Percentiles rank a stretch among this genome's conserved stretches.
These are phyloP conservation scores for Drosophila prostipennis DNA, from an alignment of 2,888 invertebrate species.

Conservation along the genomic window DNA sequence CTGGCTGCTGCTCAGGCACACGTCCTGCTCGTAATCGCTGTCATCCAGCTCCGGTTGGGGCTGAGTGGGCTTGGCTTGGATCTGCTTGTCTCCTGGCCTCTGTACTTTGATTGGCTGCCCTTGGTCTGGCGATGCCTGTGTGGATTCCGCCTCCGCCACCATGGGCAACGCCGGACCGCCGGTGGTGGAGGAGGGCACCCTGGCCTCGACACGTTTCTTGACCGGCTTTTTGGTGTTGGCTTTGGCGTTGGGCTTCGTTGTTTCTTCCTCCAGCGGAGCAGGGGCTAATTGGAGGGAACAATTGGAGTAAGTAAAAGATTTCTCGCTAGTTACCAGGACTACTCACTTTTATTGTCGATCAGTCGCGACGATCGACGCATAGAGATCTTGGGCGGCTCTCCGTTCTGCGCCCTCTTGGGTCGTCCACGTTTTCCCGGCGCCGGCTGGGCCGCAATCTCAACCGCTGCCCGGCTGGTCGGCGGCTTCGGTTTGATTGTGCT, in stretches of 20 bases:
- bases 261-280: conserved; percentile 15
- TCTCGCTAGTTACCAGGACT: not conserved
- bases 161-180: conserved; percentile 26
- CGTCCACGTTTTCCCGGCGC: conserved; percentile 62
- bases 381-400: conserved; percentile 21
- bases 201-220: conserved; percentile 64
- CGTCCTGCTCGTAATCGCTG: conserved; percentile 52
- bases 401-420: conserved; percentile 50
- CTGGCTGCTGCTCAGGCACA: conserved; percentile 42
- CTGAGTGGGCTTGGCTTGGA: not conserved
- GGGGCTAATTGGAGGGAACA: not conserved
- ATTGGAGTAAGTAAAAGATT: not conserved
- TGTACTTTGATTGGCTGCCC: not conserved
- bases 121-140: conserved; percentile 33
- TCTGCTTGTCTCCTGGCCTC: too few species aligned
- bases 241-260: conserved; percentile 2
- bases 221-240: conserved; percentile 55
- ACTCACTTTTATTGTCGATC: conserved; percentile 57
- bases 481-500: conserved; percentile 16
- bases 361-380: conserved; percentile 62
- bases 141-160: conserved; percentile 49
- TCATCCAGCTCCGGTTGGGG: not conserved
- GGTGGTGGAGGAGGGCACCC: conserved; percentile 7
- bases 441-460: conserved; percentile 73
- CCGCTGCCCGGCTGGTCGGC: conserved; percentile 50